Base-by-base conservation (phyloP, 2,797 vertebrate genomes). In the Macrochelys suwanniensis region DNA sequence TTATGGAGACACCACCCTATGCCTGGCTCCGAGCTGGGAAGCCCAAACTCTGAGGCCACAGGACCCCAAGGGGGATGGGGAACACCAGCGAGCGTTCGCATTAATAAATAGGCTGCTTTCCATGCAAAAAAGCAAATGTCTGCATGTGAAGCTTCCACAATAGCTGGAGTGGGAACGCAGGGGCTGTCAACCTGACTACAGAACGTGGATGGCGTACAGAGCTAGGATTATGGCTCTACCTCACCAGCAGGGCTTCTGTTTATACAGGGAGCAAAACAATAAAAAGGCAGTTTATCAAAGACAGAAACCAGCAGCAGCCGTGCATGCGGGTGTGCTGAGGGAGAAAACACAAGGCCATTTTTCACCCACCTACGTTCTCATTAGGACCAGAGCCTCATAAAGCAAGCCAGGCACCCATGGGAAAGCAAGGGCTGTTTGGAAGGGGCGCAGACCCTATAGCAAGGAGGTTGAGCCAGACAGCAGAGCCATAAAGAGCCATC, bases 91-190 rank as follows among this genome's bases (percentile, higher is more conserved):
- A 25, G 7, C 25, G 19, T 84, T 87, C 92, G 85, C 93, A 54
- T 71, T 0, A 0, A 25, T 2, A 0, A 0, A 81, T 31, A 88
- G 93, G 85, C 76, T 0, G 0, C 61, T 0, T 71, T 68, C 65
- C 17, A 68, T 10, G 90, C 89, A 85, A 77, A 16, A 3, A 61
- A 74, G 82, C 53, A 47, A 80, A 86, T 89, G 26, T 1, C 26
- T 2, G 45, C 25, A 54, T 2, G 9, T 50, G 47, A 26, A 11
- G 5, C 2, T 57, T 5, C 92, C 8, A 0, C 3, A 88, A 1
- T 88, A 93, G 95, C 95, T 91, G 86, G 90, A 84, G 80, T 3
- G 47, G 6, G 1, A 80, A 76, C 57, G 92, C 53, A 0, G 0
- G 90, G 85, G 85, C 10, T 6, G 65, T 89, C 90, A 26, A 74